These are phyloP conservation scores for Hippolais icterina DNA, from an alignment of 2,113 vertebrate genomes.

Conservation along the genomic window DNA sequence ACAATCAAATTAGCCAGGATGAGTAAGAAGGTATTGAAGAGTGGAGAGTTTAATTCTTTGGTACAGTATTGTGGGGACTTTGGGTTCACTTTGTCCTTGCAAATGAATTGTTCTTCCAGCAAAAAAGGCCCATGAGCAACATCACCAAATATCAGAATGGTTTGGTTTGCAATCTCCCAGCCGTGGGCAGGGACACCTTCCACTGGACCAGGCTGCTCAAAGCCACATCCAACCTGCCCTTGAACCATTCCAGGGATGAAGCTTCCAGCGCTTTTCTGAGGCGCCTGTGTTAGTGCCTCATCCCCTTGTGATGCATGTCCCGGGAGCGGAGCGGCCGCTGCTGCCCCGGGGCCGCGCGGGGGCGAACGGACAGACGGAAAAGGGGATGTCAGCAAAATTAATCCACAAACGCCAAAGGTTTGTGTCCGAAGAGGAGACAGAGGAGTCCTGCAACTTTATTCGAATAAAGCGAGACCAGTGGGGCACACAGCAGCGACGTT, in stretches of 20 bases:
- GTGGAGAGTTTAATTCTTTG: not conserved
- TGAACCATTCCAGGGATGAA: not conserved
- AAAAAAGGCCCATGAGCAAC: not conserved
- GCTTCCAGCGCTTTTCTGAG: not conserved
- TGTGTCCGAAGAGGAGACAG: not conserved
- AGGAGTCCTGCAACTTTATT: not conserved
- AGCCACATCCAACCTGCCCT: not conserved
- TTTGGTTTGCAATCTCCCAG: not conserved
- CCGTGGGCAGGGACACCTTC: not conserved
- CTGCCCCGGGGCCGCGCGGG: not conserved
- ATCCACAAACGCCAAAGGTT: not conserved
- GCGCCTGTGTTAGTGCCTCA: not conserved
- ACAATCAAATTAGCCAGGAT: not conserved
- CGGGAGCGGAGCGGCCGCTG: not conserved
- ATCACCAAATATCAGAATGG: not conserved
- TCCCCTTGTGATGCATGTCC: rapidly evolving
- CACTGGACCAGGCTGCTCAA: not conserved
- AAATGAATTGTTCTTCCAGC: not conserved
- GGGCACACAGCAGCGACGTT: rapidly evolving
- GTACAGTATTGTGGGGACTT: not conserved
- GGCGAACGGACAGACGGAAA: not conserved
- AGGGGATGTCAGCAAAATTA: not conserved
- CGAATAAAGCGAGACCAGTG: not conserved
- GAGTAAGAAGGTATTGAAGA: not conserved
- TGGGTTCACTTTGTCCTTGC: not conserved